Evolutionary conservation across 2,797 vertebrate species (phyloP).

Genomic region (Propithecus deckenii): DNA sequence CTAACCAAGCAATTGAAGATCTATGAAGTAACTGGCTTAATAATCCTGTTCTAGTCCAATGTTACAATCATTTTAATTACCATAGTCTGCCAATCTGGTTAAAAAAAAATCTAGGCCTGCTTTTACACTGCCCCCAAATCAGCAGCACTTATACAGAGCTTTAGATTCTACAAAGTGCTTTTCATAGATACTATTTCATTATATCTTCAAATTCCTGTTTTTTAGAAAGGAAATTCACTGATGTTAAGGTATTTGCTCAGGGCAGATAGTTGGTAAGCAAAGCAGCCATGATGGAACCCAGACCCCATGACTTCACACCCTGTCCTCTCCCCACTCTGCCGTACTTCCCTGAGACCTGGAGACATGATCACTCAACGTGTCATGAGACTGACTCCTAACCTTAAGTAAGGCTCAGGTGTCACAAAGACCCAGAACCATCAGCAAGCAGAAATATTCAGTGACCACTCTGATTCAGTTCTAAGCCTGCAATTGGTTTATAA

Average conservation of each 20-base stretch:
- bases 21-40: neutral
- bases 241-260: neutral
- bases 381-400: neutral
- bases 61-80: neutral
- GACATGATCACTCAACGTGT: neutral
- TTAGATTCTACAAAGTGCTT: neutral
- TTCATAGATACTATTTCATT: neutral
- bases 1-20: neutral
- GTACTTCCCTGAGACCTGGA: neutral
- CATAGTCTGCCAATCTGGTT: neutral
- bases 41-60: neutral
- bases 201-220: neutral
- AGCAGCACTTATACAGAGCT: neutral
- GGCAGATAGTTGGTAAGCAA: neutral
- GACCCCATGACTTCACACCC: neutral
- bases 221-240: neutral
- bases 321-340: neutral
- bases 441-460: slow-evolving; percentile 43
- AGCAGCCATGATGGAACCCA: neutral
- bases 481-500: neutral
- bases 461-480: neutral
- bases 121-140: neutral
- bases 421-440: slow-evolving; percentile 37
- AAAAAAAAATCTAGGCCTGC: neutral
- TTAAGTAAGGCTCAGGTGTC: neutral